Percentiles rank a stretch among this genome's conserved stretches.
Evolutionary conservation across 2,888 invertebrate species (phyloP).

Genomic region (Alloscopus bannaensis): DNA sequence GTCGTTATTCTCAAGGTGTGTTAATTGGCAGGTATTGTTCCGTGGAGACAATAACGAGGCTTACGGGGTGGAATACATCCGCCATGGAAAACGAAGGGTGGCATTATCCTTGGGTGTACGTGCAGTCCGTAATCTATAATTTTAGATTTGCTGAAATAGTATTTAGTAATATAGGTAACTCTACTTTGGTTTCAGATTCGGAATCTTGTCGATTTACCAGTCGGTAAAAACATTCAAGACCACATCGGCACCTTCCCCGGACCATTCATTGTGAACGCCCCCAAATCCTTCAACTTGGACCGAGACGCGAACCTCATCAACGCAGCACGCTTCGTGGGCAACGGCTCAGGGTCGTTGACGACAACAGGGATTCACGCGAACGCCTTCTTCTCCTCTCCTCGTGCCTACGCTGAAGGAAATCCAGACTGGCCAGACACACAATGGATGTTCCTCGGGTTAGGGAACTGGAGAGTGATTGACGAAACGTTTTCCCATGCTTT

Average conservation of each 20-base stretch:
- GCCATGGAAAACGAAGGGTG: constrained; percentile 65
- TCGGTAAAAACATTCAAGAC: constrained; percentile 72
- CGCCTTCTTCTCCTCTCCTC: constrained; percentile 70
- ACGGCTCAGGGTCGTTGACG: constrained; percentile 70
- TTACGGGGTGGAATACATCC: constrained; percentile 69
- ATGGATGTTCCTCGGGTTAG: constrained; percentile 55
- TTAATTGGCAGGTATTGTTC: constrained; percentile 63
- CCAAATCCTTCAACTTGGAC: constrained; percentile 70
- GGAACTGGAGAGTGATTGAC: constrained; percentile 68
- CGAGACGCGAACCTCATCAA: constrained; percentile 66
- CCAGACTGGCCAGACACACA: constrained; percentile 70
- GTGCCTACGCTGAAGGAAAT: constrained; percentile 66
- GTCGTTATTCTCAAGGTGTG: no score
- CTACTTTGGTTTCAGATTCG: no score
- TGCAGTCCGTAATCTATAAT: background rate
- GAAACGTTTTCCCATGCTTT: constrained; percentile 71
- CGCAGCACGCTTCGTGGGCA: constrained; percentile 62
- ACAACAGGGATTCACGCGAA: constrained; percentile 70
- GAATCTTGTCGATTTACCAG: constrained; percentile 66
- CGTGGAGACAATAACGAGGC: constrained; percentile 71
- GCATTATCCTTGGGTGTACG: constrained; percentile 64
- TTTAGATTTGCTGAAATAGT: background rate
- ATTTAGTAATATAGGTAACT: no score
- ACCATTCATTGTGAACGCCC: constrained; percentile 68
- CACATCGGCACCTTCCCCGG: constrained; percentile 72